A percentile compares a stretch with the other conserved stretches of the same genome.
These are phyloP conservation scores for Grapholita molesta DNA, from an alignment of 1,140 invertebrate genomes.

Conservation along the genomic window DNA sequence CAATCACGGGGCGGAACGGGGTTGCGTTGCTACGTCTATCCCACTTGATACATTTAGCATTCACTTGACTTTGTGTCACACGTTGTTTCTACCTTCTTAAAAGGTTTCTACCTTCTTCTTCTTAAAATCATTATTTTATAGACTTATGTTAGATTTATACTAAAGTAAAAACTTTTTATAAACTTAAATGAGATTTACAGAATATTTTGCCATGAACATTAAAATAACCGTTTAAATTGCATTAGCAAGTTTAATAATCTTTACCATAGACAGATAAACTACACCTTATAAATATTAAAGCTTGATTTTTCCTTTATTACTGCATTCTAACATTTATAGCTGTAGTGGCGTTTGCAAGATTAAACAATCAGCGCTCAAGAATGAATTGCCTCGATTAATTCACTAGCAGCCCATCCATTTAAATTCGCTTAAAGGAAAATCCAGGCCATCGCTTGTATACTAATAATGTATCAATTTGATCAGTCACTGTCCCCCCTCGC, in stretches of 20 bases:
- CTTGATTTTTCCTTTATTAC: not conserved
- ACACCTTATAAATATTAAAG: too few species aligned
- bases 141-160: too few species aligned
- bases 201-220: too few species aligned
- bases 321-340: not conserved
- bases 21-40: not conserved
- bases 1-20: not conserved
- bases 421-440: not conserved
- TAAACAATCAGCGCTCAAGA: not conserved
- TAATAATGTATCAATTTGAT: conserved; percentile 16
- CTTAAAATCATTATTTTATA: too few species aligned
- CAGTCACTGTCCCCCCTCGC: conserved; percentile 5
- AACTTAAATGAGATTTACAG: too few species aligned
- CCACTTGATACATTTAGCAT: not conserved
- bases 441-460: conserved; percentile 1
- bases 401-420: not conserved
- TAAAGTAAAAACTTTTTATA: too few species aligned
- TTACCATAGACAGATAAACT: too few species aligned
- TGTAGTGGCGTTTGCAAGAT: not conserved
- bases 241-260: too few species aligned
- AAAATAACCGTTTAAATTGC: too few species aligned
- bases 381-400: not conserved
- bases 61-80: not conserved
- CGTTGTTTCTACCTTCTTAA: not conserved
- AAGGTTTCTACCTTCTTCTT: too few species aligned